Conservation (phyloP, 2,113 vertebrate genomes). For the Sitta europaea region DNA sequence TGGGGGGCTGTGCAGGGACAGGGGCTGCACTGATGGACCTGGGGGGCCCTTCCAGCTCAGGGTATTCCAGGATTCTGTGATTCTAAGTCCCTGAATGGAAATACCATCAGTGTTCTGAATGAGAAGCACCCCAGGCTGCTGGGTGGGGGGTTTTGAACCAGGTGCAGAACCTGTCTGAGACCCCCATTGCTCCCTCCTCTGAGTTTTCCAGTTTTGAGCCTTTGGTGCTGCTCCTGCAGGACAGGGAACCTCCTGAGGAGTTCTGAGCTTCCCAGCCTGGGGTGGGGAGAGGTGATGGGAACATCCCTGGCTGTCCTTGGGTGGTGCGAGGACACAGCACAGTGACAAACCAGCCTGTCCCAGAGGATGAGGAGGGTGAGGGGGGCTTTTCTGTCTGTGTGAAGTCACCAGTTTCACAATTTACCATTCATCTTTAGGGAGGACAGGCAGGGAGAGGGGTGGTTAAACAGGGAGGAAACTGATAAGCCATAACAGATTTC, state of each 20-base stretch:
- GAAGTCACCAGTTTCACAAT: background rate
- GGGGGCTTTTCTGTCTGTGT: background rate
- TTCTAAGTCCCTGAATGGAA: background rate
- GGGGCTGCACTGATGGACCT: too few species aligned
- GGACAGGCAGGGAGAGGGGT: background rate
- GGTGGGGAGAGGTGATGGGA: background rate
- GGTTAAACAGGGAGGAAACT: background rate
- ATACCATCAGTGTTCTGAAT: background rate
- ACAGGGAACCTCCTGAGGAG: background rate
- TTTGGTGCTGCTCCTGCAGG: background rate
- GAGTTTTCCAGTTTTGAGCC: background rate
- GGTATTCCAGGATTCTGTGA: rapidly evolving
- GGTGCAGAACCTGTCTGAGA: background rate
- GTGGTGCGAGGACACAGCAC: background rate
- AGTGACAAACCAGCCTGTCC: rapidly evolving
- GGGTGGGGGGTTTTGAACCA: background rate
- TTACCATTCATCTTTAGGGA: background rate
- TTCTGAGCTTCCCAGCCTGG: background rate
- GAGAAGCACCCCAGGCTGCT: background rate
- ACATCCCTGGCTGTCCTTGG: background rate
- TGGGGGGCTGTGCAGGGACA: too few species aligned
- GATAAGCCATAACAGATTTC: conserved; percentile 55
- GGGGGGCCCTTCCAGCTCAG: rapidly evolving
- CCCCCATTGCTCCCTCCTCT: background rate
- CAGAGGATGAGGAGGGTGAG: background rate